These are phyloP conservation scores for Australoheros facetus DNA, from an alignment of 2,797 vertebrate genomes.

Conservation along the genomic window DNA sequence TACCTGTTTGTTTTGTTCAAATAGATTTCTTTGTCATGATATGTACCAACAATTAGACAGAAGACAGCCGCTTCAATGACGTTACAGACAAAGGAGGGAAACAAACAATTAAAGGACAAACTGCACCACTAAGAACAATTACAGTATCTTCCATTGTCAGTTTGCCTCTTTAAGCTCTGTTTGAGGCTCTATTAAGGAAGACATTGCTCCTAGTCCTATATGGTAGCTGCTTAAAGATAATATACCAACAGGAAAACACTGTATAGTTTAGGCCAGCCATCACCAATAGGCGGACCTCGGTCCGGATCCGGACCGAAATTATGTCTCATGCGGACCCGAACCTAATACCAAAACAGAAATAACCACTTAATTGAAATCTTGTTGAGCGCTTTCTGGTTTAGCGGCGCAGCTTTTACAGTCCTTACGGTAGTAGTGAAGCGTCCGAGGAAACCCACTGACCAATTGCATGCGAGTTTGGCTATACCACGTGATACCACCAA, in stretches of 20 bases:
- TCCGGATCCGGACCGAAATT: no score
- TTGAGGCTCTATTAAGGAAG: background rate
- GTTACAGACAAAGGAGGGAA: background rate
- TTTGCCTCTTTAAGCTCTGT: background rate
- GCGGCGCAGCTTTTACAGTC: no score
- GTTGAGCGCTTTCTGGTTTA: no score
- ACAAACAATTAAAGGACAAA: slow-evolving; percentile 3
- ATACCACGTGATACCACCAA: no score
- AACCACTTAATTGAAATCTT: no score
- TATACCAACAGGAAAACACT: background rate
- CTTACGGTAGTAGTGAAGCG: no score
- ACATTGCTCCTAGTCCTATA: background rate
- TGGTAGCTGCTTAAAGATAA: background rate
- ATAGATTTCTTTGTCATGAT: background rate
- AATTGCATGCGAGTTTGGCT: no score
- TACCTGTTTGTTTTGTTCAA: background rate
- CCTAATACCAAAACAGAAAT: no score
- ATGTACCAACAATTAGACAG: background rate
- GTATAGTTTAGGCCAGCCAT: background rate
- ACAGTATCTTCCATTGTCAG: background rate
- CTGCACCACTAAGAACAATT: background rate
- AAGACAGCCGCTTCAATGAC: slow-evolving; percentile 12
- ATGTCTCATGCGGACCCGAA: no score
- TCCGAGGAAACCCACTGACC: no score
- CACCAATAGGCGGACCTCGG: no score